Evolutionary conservation across 2,888 invertebrate species (phyloP).

Genomic region (Harpalus rufipes): DNA sequence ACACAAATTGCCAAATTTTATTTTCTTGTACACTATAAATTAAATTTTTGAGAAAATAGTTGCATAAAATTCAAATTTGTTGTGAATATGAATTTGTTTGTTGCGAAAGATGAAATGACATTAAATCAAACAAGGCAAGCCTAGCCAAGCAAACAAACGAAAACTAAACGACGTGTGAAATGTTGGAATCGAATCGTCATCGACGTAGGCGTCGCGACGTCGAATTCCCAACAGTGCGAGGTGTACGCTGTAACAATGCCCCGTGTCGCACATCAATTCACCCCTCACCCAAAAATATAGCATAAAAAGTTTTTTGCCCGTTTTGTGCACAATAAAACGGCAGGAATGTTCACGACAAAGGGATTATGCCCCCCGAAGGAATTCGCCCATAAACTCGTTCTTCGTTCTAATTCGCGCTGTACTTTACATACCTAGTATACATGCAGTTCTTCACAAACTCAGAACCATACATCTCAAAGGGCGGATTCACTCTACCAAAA

Average conservation of each 20-base stretch:
- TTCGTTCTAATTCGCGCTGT: slow-evolving; percentile 57
- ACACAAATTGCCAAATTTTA: slow-evolving; percentile 40
- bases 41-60: not conserved
- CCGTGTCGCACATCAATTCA: slow-evolving; percentile 57
- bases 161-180: slow-evolving; percentile 47
- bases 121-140: slow-evolving; percentile 44
- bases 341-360: slow-evolving; percentile 64
- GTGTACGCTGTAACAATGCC: slow-evolving; percentile 50
- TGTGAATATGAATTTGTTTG: not conserved
- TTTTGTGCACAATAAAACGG: slow-evolving; percentile 63
- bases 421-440: slow-evolving; percentile 57
- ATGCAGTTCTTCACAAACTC: slow-evolving; percentile 19
- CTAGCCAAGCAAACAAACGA: slow-evolving; percentile 38
- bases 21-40: slow-evolving; percentile 24
- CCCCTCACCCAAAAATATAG: slow-evolving; percentile 41
- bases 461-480: not conserved
- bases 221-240: slow-evolving; percentile 35
- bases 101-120: not conserved
- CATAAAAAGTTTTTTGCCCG: slow-evolving; percentile 53
- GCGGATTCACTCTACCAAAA: not conserved
- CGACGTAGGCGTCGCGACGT: slow-evolving; percentile 23
- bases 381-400: slow-evolving; percentile 59
- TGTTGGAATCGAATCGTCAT: slow-evolving; percentile 46
- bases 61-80: not conserved
- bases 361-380: slow-evolving; percentile 64